Conservation (phyloP, 2,113 vertebrate species). For the Lepisosteus osseus region DNA sequence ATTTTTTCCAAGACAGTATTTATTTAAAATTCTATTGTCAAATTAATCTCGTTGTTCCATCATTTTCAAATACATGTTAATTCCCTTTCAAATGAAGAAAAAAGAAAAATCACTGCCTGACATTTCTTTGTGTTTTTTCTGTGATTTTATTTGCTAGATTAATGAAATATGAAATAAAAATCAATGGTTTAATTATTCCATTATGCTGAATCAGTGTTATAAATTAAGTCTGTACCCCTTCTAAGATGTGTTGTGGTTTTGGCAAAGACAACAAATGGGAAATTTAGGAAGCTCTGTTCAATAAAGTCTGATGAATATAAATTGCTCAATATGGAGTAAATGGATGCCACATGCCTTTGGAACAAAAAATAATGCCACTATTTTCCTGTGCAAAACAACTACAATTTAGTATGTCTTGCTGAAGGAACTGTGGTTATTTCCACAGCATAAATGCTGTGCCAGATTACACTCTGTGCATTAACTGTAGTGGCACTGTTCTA, state of each 20-base stretch:
- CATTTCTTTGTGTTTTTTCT: too few relatives aligned
- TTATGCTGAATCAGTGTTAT: background rate
- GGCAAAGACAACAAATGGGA: slow-evolving; percentile 14
- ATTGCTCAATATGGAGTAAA: slow-evolving; percentile 47
- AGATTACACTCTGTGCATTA: too few relatives aligned
- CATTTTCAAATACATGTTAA: too few relatives aligned
- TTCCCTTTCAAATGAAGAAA: too few relatives aligned
- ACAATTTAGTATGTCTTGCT: background rate
- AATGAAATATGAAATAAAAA: too few relatives aligned
- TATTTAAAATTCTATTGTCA: too few relatives aligned
- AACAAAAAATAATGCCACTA: slow-evolving; percentile 15
- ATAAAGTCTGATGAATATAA: slow-evolving; percentile 41
- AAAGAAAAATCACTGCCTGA: too few relatives aligned
- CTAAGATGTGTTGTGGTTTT: slow-evolving; percentile 9
- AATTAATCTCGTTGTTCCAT: too few relatives aligned
- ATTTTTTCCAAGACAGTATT: too few relatives aligned
- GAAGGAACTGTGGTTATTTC: slow-evolving; percentile 3
- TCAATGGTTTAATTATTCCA: background rate
- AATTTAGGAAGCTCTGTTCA: slow-evolving; percentile 26
- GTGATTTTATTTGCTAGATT: too few relatives aligned
- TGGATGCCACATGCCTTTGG: slow-evolving; percentile 27
- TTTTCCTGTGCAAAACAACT: slow-evolving; percentile 13
- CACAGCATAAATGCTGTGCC: background rate
- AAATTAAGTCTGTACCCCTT: slow-evolving; percentile 2
- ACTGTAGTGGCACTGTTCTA: too few relatives aligned